These are phyloP conservation scores for Zapornia atra DNA, from an alignment of 2,113 vertebrate species.

Conservation along the genomic window DNA sequence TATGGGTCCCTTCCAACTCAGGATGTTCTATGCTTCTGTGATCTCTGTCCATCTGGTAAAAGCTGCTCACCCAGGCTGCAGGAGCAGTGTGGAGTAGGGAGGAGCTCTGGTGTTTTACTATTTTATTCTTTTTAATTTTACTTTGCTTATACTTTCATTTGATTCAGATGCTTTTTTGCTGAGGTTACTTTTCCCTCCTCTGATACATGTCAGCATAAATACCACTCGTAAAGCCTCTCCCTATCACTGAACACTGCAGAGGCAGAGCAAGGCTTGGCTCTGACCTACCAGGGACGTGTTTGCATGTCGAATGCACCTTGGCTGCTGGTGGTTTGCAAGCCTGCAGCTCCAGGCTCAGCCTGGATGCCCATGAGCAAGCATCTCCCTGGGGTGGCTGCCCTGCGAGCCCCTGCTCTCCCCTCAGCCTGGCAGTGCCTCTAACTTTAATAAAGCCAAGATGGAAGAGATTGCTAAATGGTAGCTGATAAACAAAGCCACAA, in stretches of 20 bases:
- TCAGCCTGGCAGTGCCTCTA: background rate
- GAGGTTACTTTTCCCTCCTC: background rate
- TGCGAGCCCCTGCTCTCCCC: background rate
- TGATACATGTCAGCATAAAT: background rate
- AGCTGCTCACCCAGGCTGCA: background rate
- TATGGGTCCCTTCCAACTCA: too few relatives aligned
- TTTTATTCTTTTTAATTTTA: background rate
- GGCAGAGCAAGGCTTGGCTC: background rate
- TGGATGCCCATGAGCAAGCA: background rate
- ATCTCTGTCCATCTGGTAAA: background rate
- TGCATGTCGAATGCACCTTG: background rate
- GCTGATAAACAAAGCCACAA: conserved; percentile 20
- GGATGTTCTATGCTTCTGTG: too few relatives aligned
- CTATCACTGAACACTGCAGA: background rate
- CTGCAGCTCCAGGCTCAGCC: background rate
- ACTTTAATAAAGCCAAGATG: conserved; percentile 46
- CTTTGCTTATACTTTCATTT: background rate
- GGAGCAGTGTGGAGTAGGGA: background rate
- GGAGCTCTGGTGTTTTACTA: background rate
- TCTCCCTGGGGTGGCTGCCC: background rate
- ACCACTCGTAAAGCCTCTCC: background rate
- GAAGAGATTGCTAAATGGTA: conserved; percentile 30
- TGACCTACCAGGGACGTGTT: background rate
- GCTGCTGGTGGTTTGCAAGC: background rate
- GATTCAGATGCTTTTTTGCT: background rate